Percentiles rank a stretch among this genome's conserved stretches.
Conservation (phyloP, 92 coral and sea anemone genomes). For the Anthopleura xanthogrammica region DNA sequence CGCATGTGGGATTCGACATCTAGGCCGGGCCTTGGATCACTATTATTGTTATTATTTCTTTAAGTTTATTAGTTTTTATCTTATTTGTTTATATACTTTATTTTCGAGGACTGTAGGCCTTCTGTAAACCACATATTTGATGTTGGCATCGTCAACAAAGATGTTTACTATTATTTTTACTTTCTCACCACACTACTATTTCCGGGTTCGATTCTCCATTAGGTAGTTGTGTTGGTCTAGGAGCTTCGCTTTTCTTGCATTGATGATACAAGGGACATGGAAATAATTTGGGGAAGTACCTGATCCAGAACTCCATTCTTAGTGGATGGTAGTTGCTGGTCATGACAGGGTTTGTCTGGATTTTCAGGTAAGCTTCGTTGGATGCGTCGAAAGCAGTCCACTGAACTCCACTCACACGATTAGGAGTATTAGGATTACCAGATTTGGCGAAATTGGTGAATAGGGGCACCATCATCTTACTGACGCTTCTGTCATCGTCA, state of each 20-base stretch:
- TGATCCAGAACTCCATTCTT: constrained; percentile 76
- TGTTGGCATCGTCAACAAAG: no score
- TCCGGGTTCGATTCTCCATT: no score
- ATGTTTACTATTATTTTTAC: no score
- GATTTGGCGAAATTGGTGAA: constrained; percentile 62
- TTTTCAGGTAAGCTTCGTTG: constrained; percentile 58
- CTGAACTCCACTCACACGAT: constrained; percentile 25
- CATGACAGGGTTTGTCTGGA: constrained; percentile 38
- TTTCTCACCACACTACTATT: no score
- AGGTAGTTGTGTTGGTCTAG: neutral
- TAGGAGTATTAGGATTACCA: constrained; percentile 43
- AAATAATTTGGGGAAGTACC: neutral
- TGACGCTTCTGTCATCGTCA: constrained; percentile 50
- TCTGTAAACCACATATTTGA: no score
- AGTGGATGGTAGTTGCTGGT: constrained; percentile 54
- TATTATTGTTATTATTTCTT: no score
- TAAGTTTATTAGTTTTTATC: no score
- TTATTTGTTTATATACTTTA: no score
- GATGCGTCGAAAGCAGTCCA: constrained; percentile 58
- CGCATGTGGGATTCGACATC: no score
- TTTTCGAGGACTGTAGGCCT: no score
- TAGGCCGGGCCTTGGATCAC: no score
- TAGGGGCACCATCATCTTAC: constrained; percentile 57
- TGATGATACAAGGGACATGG: neutral
- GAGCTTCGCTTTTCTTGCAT: neutral